A percentile compares a stretch with the other conserved stretches of the same genome.
These are phyloP conservation scores for Morbakka virulenta DNA, from an alignment of 30 jellyfish, hydroid and myxozoan genomes.

Conservation along the genomic window DNA sequence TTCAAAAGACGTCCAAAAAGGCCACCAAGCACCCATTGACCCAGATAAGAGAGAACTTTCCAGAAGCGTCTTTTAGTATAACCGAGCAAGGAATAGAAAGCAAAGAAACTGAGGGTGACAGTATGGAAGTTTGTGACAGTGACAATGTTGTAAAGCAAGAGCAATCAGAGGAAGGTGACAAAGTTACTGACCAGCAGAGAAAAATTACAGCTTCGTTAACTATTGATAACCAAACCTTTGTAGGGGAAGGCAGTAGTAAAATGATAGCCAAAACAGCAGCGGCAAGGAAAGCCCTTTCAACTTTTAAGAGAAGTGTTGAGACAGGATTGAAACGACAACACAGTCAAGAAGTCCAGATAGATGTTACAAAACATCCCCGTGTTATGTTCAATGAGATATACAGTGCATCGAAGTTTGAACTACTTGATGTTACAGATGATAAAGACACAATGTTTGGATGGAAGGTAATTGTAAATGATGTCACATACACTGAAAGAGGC, in stretches of 20 bases:
- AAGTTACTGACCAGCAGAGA: no score
- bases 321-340: constrained; percentile 12
- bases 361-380: constrained; percentile 53
- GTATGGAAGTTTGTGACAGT: no score
- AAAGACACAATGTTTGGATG: constrained; percentile 15
- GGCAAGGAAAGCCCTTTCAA: background rate
- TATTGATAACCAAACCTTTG: constrained; percentile 13
- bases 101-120: no score
- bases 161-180: no score
- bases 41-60: constrained; percentile 33
- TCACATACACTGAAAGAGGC: constrained; percentile 43
- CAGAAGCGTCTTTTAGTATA: no score
- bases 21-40: constrained; percentile 9
- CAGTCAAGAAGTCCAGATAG: constrained; percentile 23
- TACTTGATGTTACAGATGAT: constrained; percentile 18
- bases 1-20: constrained; percentile 33
- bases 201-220: constrained; percentile 32
- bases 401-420: constrained; percentile 46
- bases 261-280: constrained; percentile 44
- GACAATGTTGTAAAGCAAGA: no score
- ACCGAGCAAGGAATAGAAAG: no score
- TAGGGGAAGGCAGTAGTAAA: constrained; percentile 58
- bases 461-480: constrained; percentile 53
- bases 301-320: constrained; percentile 30
- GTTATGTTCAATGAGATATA: constrained; percentile 68